Percentiles rank a stretch among this genome's conserved stretches.
phyloP scores from a whole-genome alignment of 2,113 vertebrate species.

The Entelurus aequoreus region DNA sequence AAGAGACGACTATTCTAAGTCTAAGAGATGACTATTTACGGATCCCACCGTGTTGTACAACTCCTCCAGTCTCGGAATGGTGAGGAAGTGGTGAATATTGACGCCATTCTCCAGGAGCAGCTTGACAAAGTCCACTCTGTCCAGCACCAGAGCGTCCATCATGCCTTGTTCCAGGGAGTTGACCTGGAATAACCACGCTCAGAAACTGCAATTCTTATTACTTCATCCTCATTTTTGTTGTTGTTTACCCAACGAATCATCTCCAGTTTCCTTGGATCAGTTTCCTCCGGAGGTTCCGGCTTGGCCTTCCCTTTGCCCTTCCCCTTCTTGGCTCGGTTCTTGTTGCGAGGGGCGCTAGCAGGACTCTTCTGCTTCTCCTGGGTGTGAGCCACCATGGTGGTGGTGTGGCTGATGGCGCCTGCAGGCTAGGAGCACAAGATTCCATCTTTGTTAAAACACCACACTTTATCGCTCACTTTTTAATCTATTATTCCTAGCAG shows the following conservation, averaged over 20 bases:
- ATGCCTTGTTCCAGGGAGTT: conserved; percentile 96
- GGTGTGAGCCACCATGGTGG: conserved; percentile 46
- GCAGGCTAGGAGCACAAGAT: conserved; percentile 72
- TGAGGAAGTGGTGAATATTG: conserved; percentile 95
- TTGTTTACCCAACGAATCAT: conserved; percentile 88
- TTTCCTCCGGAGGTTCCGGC: conserved; percentile 87
- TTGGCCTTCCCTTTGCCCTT: conserved; percentile 78
- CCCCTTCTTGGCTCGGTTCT: conserved; percentile 81
- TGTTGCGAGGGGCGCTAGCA: conserved; percentile 68
- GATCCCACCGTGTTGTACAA: conserved; percentile 89
- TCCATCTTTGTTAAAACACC: neutral
- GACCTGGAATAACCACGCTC: conserved; percentile 70
- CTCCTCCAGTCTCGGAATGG: conserved; percentile 93
- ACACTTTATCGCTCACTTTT: neutral
- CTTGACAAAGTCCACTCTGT: conserved; percentile 95
- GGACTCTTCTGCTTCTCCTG: conserved; percentile 81
- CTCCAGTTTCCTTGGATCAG: conserved; percentile 91
- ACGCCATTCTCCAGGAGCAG: conserved; percentile 96
- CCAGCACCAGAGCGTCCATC: conserved; percentile 93
- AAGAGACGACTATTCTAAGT: too few species aligned
- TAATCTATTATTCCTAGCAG: too few species aligned
- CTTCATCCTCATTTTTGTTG: neutral
- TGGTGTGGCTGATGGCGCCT: conserved; percentile 74
- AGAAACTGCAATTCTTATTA: neutral
- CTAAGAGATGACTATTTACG: too few species aligned